A percentile compares a stretch with the other conserved stretches of the same genome.
These are phyloP conservation scores for Heliconius himera DNA, from an alignment of 1,140 invertebrate genomes.

Conservation along the genomic window DNA sequence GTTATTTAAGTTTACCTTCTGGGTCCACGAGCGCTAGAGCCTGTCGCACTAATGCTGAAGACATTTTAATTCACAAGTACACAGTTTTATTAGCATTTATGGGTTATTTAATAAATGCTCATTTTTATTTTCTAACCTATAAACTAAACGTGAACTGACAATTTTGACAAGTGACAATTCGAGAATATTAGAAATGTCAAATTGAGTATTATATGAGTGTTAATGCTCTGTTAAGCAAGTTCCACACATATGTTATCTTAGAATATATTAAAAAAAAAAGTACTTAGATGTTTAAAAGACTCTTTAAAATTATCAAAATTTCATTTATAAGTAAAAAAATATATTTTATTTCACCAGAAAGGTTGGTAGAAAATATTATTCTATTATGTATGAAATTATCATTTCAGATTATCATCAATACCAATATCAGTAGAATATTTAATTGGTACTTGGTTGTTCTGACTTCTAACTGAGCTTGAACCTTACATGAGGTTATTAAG, in stretches of 20 bases:
- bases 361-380: no score
- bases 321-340: no score
- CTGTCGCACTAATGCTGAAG: conserved; percentile 76
- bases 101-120: not conserved
- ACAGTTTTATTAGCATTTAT: not conserved
- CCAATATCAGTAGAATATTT: no score
- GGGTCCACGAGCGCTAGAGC: conserved; percentile 77
- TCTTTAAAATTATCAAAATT: no score
- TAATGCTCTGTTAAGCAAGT: not conserved
- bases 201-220: not conserved
- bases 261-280: not conserved
- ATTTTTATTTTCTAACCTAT: conserved; percentile 18
- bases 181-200: not conserved
- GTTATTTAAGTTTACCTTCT: conserved; percentile 53
- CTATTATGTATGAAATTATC: no score
- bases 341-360: no score
- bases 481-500: no score
- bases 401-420: no score
- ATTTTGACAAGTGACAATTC: conserved; percentile 19
- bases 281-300: no score
- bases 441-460: no score
- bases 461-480: no score
- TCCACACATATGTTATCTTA: not conserved
- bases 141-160: conserved; percentile 17
- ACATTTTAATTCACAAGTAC: conserved; percentile 65